phyloP scores from a whole-genome alignment of 2,113 vertebrate genomes.

The Petrocephalus microphthalmus region DNA sequence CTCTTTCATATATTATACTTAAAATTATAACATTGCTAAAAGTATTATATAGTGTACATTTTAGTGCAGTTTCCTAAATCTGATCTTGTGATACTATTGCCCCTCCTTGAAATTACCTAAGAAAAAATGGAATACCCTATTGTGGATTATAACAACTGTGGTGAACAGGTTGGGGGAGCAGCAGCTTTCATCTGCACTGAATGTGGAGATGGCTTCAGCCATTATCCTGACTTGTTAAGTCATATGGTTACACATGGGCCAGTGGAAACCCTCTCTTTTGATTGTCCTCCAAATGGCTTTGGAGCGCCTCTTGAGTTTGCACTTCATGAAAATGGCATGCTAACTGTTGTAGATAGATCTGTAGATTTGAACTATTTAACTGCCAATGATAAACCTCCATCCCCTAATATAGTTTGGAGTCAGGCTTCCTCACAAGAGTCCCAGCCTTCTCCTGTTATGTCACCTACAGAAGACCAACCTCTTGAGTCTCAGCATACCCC shows the following conservation, averaged over 20 bases:
- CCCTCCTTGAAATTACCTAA: neutral
- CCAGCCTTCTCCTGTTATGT: neutral
- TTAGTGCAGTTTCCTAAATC: neutral
- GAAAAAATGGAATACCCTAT: slow-evolving; percentile 54
- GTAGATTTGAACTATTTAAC: slow-evolving; percentile 38
- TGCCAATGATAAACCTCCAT: slow-evolving; percentile 40
- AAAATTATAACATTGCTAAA: neutral
- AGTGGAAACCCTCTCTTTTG: slow-evolving; percentile 56
- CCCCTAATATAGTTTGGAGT: slow-evolving; percentile 31
- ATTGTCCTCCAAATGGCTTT: slow-evolving; percentile 57
- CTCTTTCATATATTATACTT: neutral
- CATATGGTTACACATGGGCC: slow-evolving; percentile 64
- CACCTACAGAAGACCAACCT: slow-evolving; percentile 1
- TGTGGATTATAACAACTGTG: slow-evolving; percentile 36
- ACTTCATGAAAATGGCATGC: slow-evolving; percentile 67
- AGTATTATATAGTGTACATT: neutral
- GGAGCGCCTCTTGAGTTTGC: slow-evolving; percentile 63
- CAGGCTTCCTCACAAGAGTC: slow-evolving; percentile 21
- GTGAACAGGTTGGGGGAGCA: slow-evolving; percentile 40
- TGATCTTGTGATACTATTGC: neutral
- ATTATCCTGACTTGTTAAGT: slow-evolving; percentile 54
- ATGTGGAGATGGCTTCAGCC: slow-evolving; percentile 66
- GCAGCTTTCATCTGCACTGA: slow-evolving; percentile 67
- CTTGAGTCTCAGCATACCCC: slow-evolving; percentile 7
- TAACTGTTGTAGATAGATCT: slow-evolving; percentile 56